phyloP scores from a whole-genome alignment of 2,797 vertebrate species.

The Eulemur rubriventer region DNA sequence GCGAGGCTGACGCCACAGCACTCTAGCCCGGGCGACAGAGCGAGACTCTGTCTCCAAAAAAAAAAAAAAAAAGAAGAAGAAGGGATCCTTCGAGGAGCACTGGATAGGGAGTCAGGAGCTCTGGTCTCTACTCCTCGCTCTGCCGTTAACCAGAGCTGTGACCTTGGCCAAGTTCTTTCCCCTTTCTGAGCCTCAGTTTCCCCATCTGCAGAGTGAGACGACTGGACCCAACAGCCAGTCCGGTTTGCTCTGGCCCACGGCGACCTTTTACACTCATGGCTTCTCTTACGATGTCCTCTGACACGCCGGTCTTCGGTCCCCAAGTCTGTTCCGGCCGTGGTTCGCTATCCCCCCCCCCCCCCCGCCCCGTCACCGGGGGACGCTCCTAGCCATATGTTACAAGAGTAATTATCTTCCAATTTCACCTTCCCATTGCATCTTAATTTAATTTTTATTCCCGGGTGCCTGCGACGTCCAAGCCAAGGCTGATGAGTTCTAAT shows the following conservation, averaged over 20 bases:
- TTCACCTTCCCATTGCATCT: conserved; percentile 69
- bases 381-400: conserved; percentile 28
- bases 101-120: not conserved
- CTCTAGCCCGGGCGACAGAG: too few species aligned
- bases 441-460: conserved; percentile 64
- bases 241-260: not conserved
- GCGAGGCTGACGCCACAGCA: too few species aligned
- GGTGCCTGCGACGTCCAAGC: conserved; percentile 45
- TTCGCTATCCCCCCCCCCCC: not conserved
- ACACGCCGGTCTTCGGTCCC: not conserved
- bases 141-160: conserved; percentile 9
- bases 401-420: conserved; percentile 68
- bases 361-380: not conserved
- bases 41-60: too few species aligned
- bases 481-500: conserved; percentile 58
- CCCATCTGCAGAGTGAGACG: not conserved
- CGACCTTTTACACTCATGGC: not conserved
- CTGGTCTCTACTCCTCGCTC: not conserved
- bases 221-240: not conserved
- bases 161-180: conserved; percentile 45
- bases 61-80: not conserved
- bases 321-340: not conserved
- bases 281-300: not conserved
- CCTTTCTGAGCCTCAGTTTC: conserved; percentile 34
- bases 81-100: not conserved